phyloP scores from a whole-genome alignment of 2,113 vertebrate genomes.

The Nerophis ophidion region DNA sequence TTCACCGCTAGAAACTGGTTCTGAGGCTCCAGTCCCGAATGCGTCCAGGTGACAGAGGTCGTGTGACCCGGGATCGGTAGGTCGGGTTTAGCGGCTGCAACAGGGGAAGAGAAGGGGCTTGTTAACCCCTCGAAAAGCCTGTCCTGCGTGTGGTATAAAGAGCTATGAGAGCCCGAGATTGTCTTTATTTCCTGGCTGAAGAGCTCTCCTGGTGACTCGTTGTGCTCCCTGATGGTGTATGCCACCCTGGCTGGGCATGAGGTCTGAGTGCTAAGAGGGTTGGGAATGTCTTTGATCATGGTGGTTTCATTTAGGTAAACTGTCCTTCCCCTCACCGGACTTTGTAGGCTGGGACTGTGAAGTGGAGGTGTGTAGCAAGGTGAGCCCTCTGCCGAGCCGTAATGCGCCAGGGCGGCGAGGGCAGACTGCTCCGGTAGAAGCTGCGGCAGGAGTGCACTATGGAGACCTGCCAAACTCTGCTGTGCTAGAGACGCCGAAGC shows the following conservation, averaged over 20 bases:
- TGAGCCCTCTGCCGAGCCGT: slow-evolving; percentile 66
- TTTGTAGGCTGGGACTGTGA: slow-evolving; percentile 76
- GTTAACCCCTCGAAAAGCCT: slow-evolving; percentile 72
- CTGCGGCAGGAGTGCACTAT: slow-evolving; percentile 72
- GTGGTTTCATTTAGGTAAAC: slow-evolving; percentile 66
- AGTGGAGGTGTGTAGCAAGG: slow-evolving; percentile 77
- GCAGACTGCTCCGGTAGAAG: slow-evolving; percentile 75
- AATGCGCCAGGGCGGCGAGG: slow-evolving; percentile 72
- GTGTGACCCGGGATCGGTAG: slow-evolving; percentile 73
- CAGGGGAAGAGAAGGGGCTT: slow-evolving; percentile 66
- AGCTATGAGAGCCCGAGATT: slow-evolving; percentile 86
- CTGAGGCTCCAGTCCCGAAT: slow-evolving; percentile 78
- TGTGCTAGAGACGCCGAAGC: slow-evolving; percentile 66
- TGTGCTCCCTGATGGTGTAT: slow-evolving; percentile 57
- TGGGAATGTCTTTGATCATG: slow-evolving; percentile 69
- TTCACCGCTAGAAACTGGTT: slow-evolving; percentile 27
- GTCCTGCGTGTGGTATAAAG: slow-evolving; percentile 73
- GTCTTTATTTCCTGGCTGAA: slow-evolving; percentile 88
- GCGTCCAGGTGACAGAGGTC: slow-evolving; percentile 79
- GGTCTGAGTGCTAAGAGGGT: slow-evolving; percentile 65
- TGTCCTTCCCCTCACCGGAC: slow-evolving; percentile 75
- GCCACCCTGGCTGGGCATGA: slow-evolving; percentile 64
- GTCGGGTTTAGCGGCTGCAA: slow-evolving; percentile 72
- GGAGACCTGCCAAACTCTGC: slow-evolving; percentile 74
- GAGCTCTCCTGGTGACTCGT: slow-evolving; percentile 71